Evolutionary conservation across 1,140 invertebrate species (phyloP).

Genomic region (Apis cerana): DNA sequence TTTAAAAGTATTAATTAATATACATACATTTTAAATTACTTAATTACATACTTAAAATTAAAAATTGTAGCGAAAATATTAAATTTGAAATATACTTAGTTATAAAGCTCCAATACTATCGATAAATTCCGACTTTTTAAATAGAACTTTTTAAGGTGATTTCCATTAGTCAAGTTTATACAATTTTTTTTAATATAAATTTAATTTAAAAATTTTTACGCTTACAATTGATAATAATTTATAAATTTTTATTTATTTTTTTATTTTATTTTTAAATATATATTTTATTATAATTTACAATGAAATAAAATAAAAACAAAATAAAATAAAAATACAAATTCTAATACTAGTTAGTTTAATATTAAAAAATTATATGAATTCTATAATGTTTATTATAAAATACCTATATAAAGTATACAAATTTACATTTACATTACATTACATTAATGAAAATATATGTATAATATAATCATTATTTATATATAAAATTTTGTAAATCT

Average conservation of each 20-base stretch:
- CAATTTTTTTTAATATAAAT: neutral
- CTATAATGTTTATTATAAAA: neutral
- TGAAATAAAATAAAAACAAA: neutral
- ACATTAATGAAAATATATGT: neutral
- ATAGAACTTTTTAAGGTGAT: conserved; percentile 12
- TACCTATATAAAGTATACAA: neutral
- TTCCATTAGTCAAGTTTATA: conserved; percentile 4
- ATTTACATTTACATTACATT: neutral
- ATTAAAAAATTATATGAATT: neutral
- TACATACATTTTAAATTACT: neutral
- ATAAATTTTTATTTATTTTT: neutral
- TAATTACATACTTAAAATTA: neutral
- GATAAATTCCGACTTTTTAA: conserved; percentile 44
- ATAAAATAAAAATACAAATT: neutral
- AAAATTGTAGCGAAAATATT: conserved; percentile 20
- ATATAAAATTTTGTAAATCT: neutral
- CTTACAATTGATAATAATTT: neutral
- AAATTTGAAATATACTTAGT: conserved; percentile 52
- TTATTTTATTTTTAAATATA: neutral
- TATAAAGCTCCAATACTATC: conserved; percentile 37
- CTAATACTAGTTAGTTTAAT: neutral
- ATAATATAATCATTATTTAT: neutral
- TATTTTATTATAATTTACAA: neutral
- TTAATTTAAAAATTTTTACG: neutral
- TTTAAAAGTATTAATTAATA: neutral